These are phyloP conservation scores for Eupithecia subumbrata DNA, from an alignment of 2,888 invertebrate species.

Conservation along the genomic window DNA sequence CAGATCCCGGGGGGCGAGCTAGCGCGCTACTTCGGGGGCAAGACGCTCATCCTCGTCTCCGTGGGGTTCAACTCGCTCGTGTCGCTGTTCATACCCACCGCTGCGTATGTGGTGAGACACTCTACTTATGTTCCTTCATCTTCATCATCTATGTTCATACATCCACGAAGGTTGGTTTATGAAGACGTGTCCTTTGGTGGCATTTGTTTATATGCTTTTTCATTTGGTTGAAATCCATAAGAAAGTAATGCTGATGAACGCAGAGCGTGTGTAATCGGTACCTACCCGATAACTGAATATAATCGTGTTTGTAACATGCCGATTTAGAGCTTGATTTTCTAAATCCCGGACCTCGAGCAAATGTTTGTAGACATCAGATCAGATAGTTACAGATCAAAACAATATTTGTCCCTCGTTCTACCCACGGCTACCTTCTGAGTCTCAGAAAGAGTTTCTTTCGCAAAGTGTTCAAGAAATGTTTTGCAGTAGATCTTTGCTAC, in stretches of 20 bases:
- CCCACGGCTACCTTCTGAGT: background rate
- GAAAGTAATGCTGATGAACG: background rate
- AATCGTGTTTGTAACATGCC: background rate
- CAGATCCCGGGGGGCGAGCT: slow-evolving; percentile 87
- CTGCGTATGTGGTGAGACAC: slow-evolving; percentile 56
- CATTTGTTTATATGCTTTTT: too few species aligned
- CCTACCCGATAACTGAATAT: background rate
- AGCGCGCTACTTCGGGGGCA: slow-evolving; percentile 87
- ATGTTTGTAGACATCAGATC: background rate
- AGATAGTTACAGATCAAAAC: background rate
- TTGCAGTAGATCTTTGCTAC: background rate
- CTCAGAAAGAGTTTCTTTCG: background rate
- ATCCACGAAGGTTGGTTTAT: too few species aligned
- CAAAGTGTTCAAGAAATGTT: background rate
- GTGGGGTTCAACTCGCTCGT: slow-evolving; percentile 64
- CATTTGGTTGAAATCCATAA: background rate
- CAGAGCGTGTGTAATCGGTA: background rate
- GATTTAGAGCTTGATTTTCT: too few species aligned
- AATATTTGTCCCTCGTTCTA: background rate
- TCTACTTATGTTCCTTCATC: background rate
- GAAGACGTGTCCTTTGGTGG: too few species aligned
- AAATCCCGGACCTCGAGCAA: background rate
- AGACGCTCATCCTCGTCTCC: slow-evolving; percentile 74
- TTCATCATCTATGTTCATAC: too few species aligned
- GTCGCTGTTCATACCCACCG: slow-evolving; percentile 35